Base-by-base conservation (phyloP, 2,797 vertebrate genomes). In the Notolepis coatsorum region DNA sequence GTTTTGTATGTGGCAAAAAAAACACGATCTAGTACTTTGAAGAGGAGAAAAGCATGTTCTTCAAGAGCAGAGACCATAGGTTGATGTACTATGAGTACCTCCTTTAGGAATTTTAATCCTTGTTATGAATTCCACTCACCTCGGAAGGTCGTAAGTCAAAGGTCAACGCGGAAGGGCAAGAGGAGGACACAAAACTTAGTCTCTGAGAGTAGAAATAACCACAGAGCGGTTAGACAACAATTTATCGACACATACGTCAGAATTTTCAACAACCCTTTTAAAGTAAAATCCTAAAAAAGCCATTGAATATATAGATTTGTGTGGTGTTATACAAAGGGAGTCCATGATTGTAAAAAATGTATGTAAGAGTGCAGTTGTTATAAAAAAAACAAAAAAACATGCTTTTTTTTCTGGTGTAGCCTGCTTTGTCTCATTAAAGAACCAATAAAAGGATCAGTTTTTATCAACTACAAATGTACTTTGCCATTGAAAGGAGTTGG, bases 361-460 rank as follows among this genome's bases (percentile, higher is more conserved):
- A 92, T 93, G 92, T 93, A 91, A 88, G 91, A 92, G 89, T 93
- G 90, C 86, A 89, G 91, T 91, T 93, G 92, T 93, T 87, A 86
- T 88, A 88, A 81, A 47, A 81, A 77, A 75, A 70, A 81, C 50
- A 81, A 77, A 75, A 70, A 89, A 85, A 79, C 69, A 85, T 81
- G 77, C 66, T 80, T 88, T 85, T 88, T 53, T 80, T 85, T 85
- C 83, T 90, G 89, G 88, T 92, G 91, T 92, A 91, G 88, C 86
- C 88, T 92, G 89, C 86, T 91, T 91, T 92, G 91, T 92, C 90
- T 90, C 88, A 92, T 92, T 92, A 84, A 91, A 90, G 79, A 88
- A 84, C 49, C 63, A 73, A 85, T 79, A 84, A 90, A 86, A 80
- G 48, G 64, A 90, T 77, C 76, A 15, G 73, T 89, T 91, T 89